phyloP scores from a whole-genome alignment of 2,113 vertebrate genomes.

The Peromyscus californicus region DNA sequence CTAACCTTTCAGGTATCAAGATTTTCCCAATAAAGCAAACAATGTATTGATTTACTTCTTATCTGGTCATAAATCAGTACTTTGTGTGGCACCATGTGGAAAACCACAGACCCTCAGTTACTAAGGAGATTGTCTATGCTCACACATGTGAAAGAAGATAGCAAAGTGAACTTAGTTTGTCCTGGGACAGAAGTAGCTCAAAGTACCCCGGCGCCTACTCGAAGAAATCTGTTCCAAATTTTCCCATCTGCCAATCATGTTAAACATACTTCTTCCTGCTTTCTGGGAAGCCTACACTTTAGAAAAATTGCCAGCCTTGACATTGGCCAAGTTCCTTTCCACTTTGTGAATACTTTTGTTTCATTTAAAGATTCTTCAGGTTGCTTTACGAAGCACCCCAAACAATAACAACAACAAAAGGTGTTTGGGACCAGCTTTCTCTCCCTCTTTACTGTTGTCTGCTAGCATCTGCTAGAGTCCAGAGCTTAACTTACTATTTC shows the following conservation, averaged over 20 bases:
- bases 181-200: not conserved
- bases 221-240: constrained; percentile 32
- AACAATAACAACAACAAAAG: not conserved
- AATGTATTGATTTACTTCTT: constrained; percentile 37
- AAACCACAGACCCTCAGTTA: not conserved
- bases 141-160: not conserved
- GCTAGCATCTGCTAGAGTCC: not conserved
- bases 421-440: not conserved
- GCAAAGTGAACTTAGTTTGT: not conserved
- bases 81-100: not conserved
- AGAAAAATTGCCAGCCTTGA: not conserved
- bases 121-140: not conserved
- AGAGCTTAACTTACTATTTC: not conserved
- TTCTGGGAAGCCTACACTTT: constrained; percentile 37
- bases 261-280: constrained; percentile 19
- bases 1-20: not conserved
- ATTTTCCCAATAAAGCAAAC: constrained; percentile 14
- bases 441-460: not conserved
- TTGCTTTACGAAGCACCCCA: not conserved
- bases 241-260: not conserved
- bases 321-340: not conserved
- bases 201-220: not conserved
- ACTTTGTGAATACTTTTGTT: not conserved
- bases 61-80: constrained; percentile 1
- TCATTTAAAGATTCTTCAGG: not conserved